Conservation (phyloP, 2,113 vertebrate genomes). For the Leuciscus idus region DNA sequence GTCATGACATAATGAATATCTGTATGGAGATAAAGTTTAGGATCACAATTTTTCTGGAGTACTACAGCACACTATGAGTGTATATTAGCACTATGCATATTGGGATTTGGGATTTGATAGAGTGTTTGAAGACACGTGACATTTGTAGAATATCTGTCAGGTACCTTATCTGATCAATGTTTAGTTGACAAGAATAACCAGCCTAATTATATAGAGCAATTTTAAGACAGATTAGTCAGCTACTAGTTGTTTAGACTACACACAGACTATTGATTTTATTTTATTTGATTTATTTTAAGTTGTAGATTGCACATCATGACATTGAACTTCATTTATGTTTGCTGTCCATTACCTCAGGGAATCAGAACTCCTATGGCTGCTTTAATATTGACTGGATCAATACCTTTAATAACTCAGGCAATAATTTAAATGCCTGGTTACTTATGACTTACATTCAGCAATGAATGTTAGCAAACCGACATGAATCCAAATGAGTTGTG, state of each 20-base stretch:
- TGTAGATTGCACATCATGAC: not conserved
- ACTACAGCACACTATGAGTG: no score
- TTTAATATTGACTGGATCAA: slow-evolving; percentile 52
- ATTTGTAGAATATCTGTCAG: not conserved
- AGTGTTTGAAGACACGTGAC: no score
- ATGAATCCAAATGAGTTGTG: slow-evolving; percentile 49
- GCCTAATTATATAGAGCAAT: not conserved
- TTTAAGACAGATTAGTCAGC: not conserved
- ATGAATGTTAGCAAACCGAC: slow-evolving; percentile 57
- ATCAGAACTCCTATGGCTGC: slow-evolving; percentile 42
- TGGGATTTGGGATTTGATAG: no score
- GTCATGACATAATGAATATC: not conserved
- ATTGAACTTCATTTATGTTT: slow-evolving; percentile 11
- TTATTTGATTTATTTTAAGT: not conserved
- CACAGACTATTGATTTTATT: not conserved
- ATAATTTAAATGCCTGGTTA: slow-evolving; percentile 58
- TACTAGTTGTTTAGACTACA: not conserved
- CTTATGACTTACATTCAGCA: slow-evolving; percentile 48
- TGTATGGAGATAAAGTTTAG: no score
- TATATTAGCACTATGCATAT: no score
- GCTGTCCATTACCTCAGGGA: slow-evolving; percentile 1
- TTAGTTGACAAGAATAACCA: not conserved
- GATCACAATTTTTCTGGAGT: no score
- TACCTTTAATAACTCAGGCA: slow-evolving; percentile 53
- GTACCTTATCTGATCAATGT: not conserved